A percentile compares a stretch with the other conserved stretches of the same genome.
Conservation (phyloP, 1,140 invertebrate species). For the Eueides isabella region DNA sequence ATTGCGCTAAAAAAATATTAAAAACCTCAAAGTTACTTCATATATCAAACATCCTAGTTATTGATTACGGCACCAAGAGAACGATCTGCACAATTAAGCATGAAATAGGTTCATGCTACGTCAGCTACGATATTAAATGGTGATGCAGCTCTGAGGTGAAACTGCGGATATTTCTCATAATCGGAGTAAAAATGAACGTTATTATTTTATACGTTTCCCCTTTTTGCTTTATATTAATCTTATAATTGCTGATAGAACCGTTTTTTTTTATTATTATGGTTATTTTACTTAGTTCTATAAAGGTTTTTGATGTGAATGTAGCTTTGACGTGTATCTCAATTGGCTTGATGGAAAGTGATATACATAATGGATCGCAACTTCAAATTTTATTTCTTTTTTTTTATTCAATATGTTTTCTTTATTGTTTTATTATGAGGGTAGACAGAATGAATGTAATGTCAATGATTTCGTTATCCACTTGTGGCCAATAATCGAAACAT, state of each 20-base stretch:
- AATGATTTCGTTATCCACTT: too few relatives aligned
- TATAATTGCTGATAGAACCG: background rate
- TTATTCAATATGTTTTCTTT: too few relatives aligned
- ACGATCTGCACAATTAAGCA: conserved; percentile 29
- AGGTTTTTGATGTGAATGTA: too few relatives aligned
- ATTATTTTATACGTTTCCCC: background rate
- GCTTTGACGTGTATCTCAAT: too few relatives aligned
- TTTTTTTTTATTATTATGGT: background rate
- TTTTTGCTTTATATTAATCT: conserved; percentile 2
- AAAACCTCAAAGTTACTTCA: background rate
- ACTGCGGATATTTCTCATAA: conserved; percentile 13
- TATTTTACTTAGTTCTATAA: background rate
- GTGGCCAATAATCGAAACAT: too few relatives aligned
- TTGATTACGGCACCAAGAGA: conserved; percentile 5
- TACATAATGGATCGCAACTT: too few relatives aligned
- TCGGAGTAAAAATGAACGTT: conserved; percentile 7
- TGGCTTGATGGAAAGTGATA: too few relatives aligned
- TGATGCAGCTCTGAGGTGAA: conserved; percentile 13
- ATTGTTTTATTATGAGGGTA: too few relatives aligned
- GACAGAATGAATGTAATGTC: too few relatives aligned
- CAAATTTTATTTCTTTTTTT: too few relatives aligned
- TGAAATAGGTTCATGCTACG: conserved; percentile 32
- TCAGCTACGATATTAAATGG: conserved; percentile 18
- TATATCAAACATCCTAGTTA: conserved; percentile 12
- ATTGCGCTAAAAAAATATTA: background rate